Conservation (phyloP, 2,888 invertebrate genomes). For the Pammene aurita region DNA sequence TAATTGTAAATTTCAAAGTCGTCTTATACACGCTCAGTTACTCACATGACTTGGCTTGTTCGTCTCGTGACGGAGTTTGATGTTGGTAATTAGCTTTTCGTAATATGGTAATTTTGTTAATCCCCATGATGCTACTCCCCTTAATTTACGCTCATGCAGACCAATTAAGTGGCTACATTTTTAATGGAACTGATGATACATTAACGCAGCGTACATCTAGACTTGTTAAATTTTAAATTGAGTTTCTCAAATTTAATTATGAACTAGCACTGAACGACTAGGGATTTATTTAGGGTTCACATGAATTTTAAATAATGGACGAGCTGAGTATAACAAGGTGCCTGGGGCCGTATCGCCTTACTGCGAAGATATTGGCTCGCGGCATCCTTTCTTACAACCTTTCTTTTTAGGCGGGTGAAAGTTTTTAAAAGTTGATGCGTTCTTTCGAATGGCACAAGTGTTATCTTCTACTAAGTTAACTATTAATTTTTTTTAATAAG, state of each 20-base stretch:
- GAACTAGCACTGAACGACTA: constrained; percentile 21
- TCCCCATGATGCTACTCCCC: constrained; percentile 54
- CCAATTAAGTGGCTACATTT: constrained; percentile 61
- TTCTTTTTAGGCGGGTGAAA: no score
- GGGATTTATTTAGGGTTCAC: constrained; percentile 32
- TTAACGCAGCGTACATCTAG: constrained; percentile 35
- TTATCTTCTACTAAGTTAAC: no score
- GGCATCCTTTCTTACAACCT: constrained; percentile 22
- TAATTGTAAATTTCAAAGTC: constrained; percentile 46
- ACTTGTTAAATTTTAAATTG: constrained; percentile 37
- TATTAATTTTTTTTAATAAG: no score
- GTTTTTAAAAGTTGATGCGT: no score
- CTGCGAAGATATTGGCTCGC: constrained; percentile 1
- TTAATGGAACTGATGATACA: constrained; percentile 56
- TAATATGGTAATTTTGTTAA: constrained; percentile 68
- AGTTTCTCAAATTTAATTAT: constrained; percentile 40
- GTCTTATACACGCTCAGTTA: constrained; percentile 46
- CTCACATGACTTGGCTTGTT: constrained; percentile 49
- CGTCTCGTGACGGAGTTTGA: constrained; percentile 66
- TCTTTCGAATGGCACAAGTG: no score
- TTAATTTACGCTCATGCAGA: constrained; percentile 58
- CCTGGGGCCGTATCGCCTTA: not conserved
- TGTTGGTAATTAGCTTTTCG: constrained; percentile 71
- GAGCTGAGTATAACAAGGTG: constrained; percentile 13
- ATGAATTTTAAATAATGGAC: constrained; percentile 37